A percentile compares a stretch with the other conserved stretches of the same genome.
These are phyloP conservation scores for Dryomyza anilis DNA, from an alignment of 2,888 invertebrate genomes.

Conservation along the genomic window DNA sequence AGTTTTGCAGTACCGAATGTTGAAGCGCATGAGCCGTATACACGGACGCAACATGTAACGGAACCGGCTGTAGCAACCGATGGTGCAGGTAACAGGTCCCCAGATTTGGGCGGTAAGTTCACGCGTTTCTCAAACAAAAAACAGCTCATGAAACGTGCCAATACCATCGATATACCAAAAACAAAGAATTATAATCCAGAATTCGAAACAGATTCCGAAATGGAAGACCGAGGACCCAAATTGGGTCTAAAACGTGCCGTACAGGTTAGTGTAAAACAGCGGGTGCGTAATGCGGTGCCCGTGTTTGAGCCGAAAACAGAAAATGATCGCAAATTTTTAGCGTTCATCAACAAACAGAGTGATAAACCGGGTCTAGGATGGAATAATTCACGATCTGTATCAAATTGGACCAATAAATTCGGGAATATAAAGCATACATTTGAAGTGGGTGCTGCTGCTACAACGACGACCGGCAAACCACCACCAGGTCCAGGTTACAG, in stretches of 20 bases:
- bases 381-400: constrained; percentile 58
- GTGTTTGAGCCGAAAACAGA: constrained; percentile 81
- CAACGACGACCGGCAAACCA: constrained; percentile 58
- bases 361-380: constrained; percentile 62
- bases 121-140: constrained; percentile 66
- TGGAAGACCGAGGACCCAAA: constrained; percentile 53
- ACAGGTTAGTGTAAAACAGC: constrained; percentile 63
- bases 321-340: constrained; percentile 82
- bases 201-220: constrained; percentile 63
- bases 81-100: constrained; percentile 34
- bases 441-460: constrained; percentile 63
- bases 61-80: background rate
- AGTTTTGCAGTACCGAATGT: constrained; percentile 39
- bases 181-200: constrained; percentile 62
- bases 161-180: constrained; percentile 87
- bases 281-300: constrained; percentile 65
- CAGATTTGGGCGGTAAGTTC: constrained; percentile 47
- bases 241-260: constrained; percentile 67
- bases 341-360: constrained; percentile 78
- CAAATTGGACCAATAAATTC: constrained; percentile 83
- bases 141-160: constrained; percentile 82
- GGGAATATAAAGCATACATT: constrained; percentile 83
- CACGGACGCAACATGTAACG: background rate
- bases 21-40: background rate
- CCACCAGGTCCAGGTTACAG: constrained; percentile 59